Evolutionary conservation across 1,140 invertebrate genomes (phyloP).

Genomic region (Arctopsyche grandis): DNA sequence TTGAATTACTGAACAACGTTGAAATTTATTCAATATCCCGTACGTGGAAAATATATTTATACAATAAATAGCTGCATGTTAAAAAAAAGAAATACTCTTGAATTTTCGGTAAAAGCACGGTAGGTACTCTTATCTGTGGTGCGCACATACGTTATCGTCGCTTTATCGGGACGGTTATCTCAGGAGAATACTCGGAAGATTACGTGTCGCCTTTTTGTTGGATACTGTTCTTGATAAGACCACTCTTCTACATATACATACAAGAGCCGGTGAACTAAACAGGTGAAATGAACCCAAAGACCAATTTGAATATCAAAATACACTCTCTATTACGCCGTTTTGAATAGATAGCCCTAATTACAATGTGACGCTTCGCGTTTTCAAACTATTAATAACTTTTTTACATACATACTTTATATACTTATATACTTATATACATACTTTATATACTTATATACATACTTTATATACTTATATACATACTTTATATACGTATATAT

Average conservation of each 20-base stretch:
- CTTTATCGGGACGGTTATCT: slow-evolving; percentile 17
- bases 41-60: neutral
- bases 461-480: neutral
- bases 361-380: too few species aligned
- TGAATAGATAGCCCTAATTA: too few species aligned
- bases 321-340: too few species aligned
- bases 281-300: slow-evolving; percentile 16
- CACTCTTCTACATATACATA: neutral
- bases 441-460: slow-evolving; percentile 1
- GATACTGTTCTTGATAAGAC: neutral
- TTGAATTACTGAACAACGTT: too few species aligned
- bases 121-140: neutral
- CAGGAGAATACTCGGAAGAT: slow-evolving; percentile 5
- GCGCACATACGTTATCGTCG: slow-evolving; percentile 10
- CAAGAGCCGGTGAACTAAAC: slow-evolving; percentile 14
- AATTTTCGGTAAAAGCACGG: neutral
- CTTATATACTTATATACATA: slow-evolving; percentile 6
- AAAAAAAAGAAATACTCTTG: neutral
- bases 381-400: too few species aligned
- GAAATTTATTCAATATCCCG: too few species aligned
- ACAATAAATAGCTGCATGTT: too few species aligned
- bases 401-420: too few species aligned
- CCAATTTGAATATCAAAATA: neutral
- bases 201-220: slow-evolving; percentile 26
- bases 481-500: neutral